Evolutionary conservation across 1,140 invertebrate genomes (phyloP).

Genomic region (Dryas iulia): DNA sequence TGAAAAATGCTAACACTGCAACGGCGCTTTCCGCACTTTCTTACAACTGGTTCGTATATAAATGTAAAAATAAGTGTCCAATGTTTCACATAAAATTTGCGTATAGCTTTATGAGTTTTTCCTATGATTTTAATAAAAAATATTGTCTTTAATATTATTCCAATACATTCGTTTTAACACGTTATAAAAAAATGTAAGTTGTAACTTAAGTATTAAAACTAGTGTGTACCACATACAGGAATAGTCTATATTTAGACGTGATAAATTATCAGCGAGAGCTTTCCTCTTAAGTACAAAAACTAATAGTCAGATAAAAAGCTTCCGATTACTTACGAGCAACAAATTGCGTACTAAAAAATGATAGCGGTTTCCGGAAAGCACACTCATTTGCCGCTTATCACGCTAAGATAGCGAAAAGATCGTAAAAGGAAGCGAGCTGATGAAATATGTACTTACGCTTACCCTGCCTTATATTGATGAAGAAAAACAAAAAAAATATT

Average conservation of each 20-base stretch:
- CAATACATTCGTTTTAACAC: too few relatives aligned
- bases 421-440: slow-evolving; percentile 19
- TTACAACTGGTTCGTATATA: neutral
- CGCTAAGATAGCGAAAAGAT: slow-evolving; percentile 15
- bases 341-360: slow-evolving; percentile 17
- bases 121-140: too few relatives aligned
- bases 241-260: too few relatives aligned
- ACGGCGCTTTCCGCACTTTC: neutral
- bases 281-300: neutral
- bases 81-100: neutral
- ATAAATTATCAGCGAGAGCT: neutral
- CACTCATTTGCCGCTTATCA: slow-evolving; percentile 29
- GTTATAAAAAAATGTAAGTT: too few relatives aligned
- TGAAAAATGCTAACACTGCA: slow-evolving; percentile 3
- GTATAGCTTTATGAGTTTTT: neutral
- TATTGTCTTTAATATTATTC: too few relatives aligned
- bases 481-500: slow-evolving; percentile 9
- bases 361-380: slow-evolving; percentile 15
- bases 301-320: slow-evolving; percentile 1
- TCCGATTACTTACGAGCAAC: slow-evolving; percentile 9
- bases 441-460: slow-evolving; percentile 20
- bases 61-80: neutral
- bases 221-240: too few relatives aligned
- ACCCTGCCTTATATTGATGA: slow-evolving; percentile 4
- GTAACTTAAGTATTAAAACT: too few relatives aligned